Percentiles rank a stretch among this genome's conserved stretches.
These are phyloP conservation scores for Mus caroli DNA, from an alignment of 2,797 vertebrate species.

Conservation along the genomic window DNA sequence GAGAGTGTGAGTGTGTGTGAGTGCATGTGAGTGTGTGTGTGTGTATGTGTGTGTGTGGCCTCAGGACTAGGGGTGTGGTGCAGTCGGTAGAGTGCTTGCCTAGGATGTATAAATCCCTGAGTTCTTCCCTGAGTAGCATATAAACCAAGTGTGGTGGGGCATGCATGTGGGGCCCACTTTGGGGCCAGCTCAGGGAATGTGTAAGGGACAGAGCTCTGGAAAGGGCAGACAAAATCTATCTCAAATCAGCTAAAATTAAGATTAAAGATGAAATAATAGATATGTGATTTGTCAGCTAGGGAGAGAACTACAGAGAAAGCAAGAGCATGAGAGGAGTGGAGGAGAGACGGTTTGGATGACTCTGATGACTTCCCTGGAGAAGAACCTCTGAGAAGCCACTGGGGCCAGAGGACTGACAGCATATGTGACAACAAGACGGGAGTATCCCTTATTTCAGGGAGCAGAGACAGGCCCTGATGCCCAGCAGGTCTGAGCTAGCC, in stretches of 20 bases:
- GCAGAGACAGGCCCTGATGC: background rate
- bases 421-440: background rate
- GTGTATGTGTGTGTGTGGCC: too few species aligned
- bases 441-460: background rate
- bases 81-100: background rate
- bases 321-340: background rate
- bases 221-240: background rate
- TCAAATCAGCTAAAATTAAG: background rate
- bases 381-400: background rate
- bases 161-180: background rate
- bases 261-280: constrained; percentile 14
- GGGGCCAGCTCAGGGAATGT: background rate
- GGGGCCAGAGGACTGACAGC: background rate
- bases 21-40: background rate
- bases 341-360: background rate
- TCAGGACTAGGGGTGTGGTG: background rate
- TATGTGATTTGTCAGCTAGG: background rate
- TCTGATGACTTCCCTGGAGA: background rate
- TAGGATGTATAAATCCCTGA: background rate
- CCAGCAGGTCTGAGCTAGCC: background rate
- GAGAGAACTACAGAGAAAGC: background rate
- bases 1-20: too few species aligned
- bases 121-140: background rate
- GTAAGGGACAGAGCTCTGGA: background rate
- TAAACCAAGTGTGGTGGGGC: background rate